Evolutionary conservation across 2,113 vertebrate genomes (phyloP), one percentile per base, ranked within the genome.

Genomic region (Platysteira castanea): DNA sequence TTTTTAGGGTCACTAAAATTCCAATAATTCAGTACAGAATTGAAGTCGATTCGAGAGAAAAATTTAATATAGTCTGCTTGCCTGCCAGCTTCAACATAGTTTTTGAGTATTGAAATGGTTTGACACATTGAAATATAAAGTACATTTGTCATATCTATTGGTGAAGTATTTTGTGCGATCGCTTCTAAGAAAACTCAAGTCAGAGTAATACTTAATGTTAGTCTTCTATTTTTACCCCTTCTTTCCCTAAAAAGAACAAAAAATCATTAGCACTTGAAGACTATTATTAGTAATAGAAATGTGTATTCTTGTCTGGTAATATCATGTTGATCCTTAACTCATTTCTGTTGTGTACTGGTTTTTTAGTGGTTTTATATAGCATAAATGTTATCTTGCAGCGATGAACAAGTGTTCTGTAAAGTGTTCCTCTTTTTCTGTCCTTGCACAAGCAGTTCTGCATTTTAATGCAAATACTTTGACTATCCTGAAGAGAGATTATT

Each of bases 41-140:
- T 98, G 98, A 98, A 98, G 98, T 98, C 75, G 91, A 98, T 98
- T 98, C 97, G 96, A 98, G 96, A 98, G 97, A 97, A 98, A 98
- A 98, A 98, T 98, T 98, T 98, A 98, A 98, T 98, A 98, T 98
- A 98, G 97, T 98, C 97, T 97, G 96, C 97, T 98, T 98, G 97
- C 97, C 97, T 98, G 98, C 98, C 97, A 98, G 95, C 96, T 98
- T 98, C 97, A 97, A 98, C 98, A 97, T 98, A 97, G 97, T 97
- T 98, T 97, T 89, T 92, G 95, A 97, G 97, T 97, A 97, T 95
- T 98, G 98, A 98, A 98, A 98, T 98, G 95, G 94, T 98, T 98
- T 98, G 98, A 98, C 98, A 98, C 98, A 98, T 98, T 98, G 98
- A 98, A 98, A 98, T 98, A 98, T 97, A 98, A 98, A 98, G 95